A percentile compares a stretch with the other conserved stretches of the same genome.
Evolutionary conservation across 2,797 vertebrate species (phyloP).

Genomic region (Mormyrops boulengeri): DNA sequence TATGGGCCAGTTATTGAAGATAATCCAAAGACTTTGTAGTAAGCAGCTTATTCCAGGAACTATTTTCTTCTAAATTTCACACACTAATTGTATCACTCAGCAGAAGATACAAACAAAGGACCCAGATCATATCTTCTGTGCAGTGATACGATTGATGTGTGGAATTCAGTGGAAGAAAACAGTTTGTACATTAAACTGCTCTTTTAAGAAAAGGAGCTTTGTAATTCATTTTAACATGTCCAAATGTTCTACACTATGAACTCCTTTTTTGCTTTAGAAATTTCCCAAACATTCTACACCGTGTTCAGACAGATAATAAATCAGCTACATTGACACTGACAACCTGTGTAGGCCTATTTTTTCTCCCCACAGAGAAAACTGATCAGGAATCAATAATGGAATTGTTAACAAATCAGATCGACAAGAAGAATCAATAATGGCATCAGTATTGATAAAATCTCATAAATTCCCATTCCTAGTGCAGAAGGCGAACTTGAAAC

Average conservation of each 20-base stretch:
- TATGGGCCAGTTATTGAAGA: background rate
- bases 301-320: background rate
- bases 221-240: background rate
- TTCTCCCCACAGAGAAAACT: background rate
- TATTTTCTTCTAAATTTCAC: background rate
- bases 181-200: background rate
- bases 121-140: background rate
- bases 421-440: background rate
- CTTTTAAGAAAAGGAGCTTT: background rate
- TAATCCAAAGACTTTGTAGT: background rate
- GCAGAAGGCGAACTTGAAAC: background rate
- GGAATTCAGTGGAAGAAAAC: background rate
- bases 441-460: background rate
- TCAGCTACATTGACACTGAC: background rate
- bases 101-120: background rate
- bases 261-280: background rate
- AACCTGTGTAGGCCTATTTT: background rate
- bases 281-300: background rate
- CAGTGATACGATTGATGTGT: background rate
- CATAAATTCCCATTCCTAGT: background rate
- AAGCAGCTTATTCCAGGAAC: background rate
- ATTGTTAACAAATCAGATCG: background rate
- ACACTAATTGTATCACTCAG: background rate
- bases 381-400: background rate
- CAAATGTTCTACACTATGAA: background rate